These are phyloP conservation scores for Himalopsyche japonica DNA, from an alignment of 2,888 invertebrate species.

Conservation along the genomic window DNA sequence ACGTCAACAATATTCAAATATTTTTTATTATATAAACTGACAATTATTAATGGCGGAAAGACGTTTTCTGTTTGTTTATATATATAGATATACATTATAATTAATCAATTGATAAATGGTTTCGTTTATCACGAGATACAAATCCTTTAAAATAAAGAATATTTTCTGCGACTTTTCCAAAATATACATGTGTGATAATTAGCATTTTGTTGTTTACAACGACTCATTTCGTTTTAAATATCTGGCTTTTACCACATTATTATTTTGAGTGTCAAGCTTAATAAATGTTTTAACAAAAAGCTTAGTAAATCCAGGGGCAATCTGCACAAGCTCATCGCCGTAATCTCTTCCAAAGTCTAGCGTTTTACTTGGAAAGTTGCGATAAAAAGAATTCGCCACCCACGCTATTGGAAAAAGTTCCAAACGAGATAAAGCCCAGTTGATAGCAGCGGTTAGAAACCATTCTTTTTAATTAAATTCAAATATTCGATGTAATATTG, in stretches of 20 bases:
- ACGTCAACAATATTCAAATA: no score
- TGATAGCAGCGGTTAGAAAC: background rate
- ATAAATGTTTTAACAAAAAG: no score
- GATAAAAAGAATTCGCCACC: background rate
- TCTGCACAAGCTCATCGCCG: background rate
- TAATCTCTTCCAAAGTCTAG: background rate
- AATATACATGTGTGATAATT: no score
- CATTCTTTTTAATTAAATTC: background rate
- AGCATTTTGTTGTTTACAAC: background rate
- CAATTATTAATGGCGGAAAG: no score
- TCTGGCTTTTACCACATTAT: background rate
- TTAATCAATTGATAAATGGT: no score
- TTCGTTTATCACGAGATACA: no score
- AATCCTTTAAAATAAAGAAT: no score
- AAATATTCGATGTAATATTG: no score
- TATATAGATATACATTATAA: no score
- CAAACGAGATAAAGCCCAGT: background rate
- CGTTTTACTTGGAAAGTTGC: background rate
- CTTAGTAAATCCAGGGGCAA: background rate
- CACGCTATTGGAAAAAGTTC: background rate
- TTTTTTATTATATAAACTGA: no score
- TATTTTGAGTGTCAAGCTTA: background rate
- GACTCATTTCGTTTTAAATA: background rate
- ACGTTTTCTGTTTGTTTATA: no score
- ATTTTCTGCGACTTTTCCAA: no score